Evolutionary conservation across 2,113 vertebrate species (phyloP).

Genomic region (Columba janthina): DNA sequence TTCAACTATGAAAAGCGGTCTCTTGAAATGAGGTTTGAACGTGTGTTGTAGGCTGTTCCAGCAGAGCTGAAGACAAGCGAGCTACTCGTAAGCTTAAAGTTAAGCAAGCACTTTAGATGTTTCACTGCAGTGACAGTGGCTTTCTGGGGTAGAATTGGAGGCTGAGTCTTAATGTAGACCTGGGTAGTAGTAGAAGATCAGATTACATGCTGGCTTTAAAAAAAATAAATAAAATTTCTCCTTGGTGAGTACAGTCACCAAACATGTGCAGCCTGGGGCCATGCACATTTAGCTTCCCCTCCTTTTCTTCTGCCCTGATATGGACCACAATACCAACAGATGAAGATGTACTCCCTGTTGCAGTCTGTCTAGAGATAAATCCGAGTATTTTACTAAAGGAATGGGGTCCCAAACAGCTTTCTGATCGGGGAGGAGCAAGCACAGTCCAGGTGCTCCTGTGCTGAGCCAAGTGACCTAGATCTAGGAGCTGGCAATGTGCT

Average conservation of each 20-base stretch:
- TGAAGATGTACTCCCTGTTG: background rate
- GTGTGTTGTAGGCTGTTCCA: background rate
- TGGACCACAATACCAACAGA: background rate
- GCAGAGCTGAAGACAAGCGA: background rate
- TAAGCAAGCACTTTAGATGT: background rate
- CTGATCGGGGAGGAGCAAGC: background rate
- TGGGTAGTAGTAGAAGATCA: background rate
- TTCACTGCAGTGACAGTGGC: background rate
- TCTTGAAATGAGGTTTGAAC: background rate
- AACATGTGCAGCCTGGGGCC: background rate
- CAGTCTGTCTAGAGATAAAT: background rate
- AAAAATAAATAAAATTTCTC: background rate
- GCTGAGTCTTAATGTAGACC: background rate
- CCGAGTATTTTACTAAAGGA: background rate
- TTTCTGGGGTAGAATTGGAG: background rate
- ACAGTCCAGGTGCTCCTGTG: background rate
- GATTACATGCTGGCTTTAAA: background rate
- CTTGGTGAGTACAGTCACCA: background rate
- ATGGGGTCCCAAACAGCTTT: background rate
- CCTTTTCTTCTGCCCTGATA: background rate
- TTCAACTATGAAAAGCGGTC: background rate
- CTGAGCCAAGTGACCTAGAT: conserved; percentile 20
- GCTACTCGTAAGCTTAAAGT: background rate
- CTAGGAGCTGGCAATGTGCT: background rate
- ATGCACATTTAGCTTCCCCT: fast-evolving